phyloP scores from a whole-genome alignment of 2,888 invertebrate genomes.

The Raillietiella orientalis region DNA sequence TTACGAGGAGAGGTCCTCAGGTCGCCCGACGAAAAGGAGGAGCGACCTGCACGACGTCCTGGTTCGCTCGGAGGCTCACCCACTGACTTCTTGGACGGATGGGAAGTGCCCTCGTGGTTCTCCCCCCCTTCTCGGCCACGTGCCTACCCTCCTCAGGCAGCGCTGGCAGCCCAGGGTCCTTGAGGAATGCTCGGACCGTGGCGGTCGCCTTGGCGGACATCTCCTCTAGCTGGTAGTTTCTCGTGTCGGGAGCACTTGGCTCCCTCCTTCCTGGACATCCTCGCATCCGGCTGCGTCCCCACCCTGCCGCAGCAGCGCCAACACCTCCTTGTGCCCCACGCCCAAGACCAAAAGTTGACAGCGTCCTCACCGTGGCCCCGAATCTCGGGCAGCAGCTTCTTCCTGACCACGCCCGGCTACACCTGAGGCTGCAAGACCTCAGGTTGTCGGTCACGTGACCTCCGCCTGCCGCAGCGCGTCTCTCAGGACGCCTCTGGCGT shows the following conservation, averaged over 20 bases:
- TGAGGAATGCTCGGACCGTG: conserved; percentile 11
- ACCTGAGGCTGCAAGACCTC: conserved; percentile 15
- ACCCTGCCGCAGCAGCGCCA: conserved; percentile 11
- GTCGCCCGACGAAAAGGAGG: conserved; percentile 12
- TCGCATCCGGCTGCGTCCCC: conserved; percentile 10
- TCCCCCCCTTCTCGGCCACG: conserved; percentile 9
- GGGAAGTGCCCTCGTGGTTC: conserved; percentile 15
- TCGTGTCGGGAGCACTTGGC: background rate
- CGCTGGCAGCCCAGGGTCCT: conserved; percentile 13
- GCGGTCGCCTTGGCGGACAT: conserved; percentile 13
- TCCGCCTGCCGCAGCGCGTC: conserved; percentile 14
- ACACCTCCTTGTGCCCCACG: conserved; percentile 14
- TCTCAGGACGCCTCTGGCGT: conserved; percentile 12
- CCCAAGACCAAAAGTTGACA: conserved; percentile 13
- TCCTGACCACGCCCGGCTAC: conserved; percentile 14
- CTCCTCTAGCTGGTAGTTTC: conserved; percentile 13
- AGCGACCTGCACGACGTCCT: conserved; percentile 11
- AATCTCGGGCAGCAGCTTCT: conserved; percentile 11
- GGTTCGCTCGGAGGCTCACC: conserved; percentile 12
- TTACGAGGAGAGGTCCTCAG: conserved; percentile 12
- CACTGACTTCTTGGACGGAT: conserved; percentile 14
- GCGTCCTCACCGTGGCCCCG: conserved; percentile 14
- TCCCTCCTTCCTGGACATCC: conserved; percentile 10
- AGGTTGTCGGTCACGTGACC: conserved; percentile 16
- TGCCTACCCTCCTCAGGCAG: conserved; percentile 11